These are phyloP conservation scores for Microdon myrmicae DNA, from an alignment of 2,888 invertebrate species.

Conservation along the genomic window DNA sequence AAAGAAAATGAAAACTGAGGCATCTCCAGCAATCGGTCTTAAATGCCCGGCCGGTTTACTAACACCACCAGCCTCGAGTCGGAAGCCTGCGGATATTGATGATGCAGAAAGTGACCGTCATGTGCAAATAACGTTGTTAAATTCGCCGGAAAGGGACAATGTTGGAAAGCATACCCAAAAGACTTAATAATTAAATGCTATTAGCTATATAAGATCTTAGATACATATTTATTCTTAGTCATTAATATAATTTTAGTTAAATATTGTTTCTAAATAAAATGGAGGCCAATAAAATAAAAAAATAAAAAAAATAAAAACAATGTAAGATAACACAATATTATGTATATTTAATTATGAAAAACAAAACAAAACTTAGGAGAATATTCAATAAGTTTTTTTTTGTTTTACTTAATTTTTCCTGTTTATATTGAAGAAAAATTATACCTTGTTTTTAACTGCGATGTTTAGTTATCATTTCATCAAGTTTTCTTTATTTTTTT, in stretches of 20 bases:
- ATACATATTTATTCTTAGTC: conserved; percentile 49
- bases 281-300: no score
- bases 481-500: conserved; percentile 9
- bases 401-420: conserved; percentile 8
- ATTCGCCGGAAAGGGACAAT: conserved; percentile 18
- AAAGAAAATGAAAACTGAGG: conserved; percentile 60
- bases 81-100: conserved; percentile 59
- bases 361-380: conserved; percentile 16
- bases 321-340: no score
- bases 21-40: conserved; percentile 64
- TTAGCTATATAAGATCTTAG: conserved; percentile 34
- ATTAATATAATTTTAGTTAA: conserved; percentile 38
- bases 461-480: conserved; percentile 4
- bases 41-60: conserved; percentile 63
- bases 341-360: conserved; percentile 17
- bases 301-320: no score
- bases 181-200: conserved; percentile 34
- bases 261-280: conserved; percentile 20
- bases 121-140: conserved; percentile 13
- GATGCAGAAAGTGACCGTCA: conserved; percentile 29
- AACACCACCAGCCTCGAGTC: conserved; percentile 66
- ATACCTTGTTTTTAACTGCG: conserved; percentile 17
- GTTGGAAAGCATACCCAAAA: no score
- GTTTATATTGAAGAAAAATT: conserved; percentile 20
- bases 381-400: conserved; percentile 26